Evolutionary conservation across 2,888 invertebrate genomes (phyloP).

Genomic region (Acanthopleura granulata): DNA sequence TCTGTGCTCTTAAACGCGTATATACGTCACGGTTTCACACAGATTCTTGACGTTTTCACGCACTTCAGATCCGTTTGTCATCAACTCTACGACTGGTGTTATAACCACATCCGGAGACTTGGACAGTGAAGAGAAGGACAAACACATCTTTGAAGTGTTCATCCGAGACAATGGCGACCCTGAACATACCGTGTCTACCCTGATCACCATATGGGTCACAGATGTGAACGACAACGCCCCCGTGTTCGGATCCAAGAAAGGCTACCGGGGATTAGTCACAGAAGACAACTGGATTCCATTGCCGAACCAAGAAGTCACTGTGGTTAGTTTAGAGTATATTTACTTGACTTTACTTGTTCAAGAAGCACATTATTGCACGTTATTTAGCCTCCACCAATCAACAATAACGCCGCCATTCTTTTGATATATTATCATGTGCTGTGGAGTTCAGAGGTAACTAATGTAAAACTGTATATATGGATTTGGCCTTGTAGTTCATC

Average conservation of each 20-base stretch:
- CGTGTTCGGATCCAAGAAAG: slow-evolving; percentile 25
- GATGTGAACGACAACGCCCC: slow-evolving; percentile 40
- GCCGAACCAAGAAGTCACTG: background rate
- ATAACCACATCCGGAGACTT: slow-evolving; percentile 23
- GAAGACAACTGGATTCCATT: slow-evolving; percentile 18
- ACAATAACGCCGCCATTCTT: too few relatives aligned
- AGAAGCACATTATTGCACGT: too few relatives aligned
- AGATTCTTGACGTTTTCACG: background rate
- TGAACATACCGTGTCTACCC: slow-evolving; percentile 26
- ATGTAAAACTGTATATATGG: too few relatives aligned
- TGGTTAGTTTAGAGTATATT: background rate
- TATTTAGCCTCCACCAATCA: too few relatives aligned
- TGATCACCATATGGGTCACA: slow-evolving; percentile 28
- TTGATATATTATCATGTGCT: too few relatives aligned
- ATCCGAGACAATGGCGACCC: slow-evolving; percentile 37
- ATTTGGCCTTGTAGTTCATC: too few relatives aligned
- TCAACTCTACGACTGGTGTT: slow-evolving; percentile 23
- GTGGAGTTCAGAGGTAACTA: too few relatives aligned
- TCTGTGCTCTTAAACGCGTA: too few relatives aligned
- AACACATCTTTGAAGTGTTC: slow-evolving; percentile 28
- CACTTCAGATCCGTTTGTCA: slow-evolving; percentile 24
- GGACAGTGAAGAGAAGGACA: slow-evolving; percentile 30
- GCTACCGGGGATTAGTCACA: slow-evolving; percentile 12
- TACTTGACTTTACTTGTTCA: too few relatives aligned
- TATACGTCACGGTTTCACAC: too few relatives aligned